These are phyloP conservation scores for Dryomyza anilis DNA, from an alignment of 2,888 invertebrate species.

Conservation along the genomic window DNA sequence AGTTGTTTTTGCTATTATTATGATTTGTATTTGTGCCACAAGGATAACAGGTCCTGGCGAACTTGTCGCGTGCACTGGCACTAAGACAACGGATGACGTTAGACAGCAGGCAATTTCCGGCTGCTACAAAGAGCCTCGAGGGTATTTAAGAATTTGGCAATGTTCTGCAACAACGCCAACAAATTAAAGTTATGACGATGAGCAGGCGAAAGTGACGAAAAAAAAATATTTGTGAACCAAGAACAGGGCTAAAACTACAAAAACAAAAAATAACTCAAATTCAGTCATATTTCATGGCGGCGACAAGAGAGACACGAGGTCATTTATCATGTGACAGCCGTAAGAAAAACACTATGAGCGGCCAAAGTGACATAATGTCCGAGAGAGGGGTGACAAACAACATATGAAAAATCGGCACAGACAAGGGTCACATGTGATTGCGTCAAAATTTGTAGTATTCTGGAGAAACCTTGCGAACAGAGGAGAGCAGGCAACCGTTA, in stretches of 20 bases:
- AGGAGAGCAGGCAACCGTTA: slow-evolving; percentile 8
- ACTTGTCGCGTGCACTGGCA: slow-evolving; percentile 47
- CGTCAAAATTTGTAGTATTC: too few species aligned
- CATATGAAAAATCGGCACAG: slow-evolving; percentile 22
- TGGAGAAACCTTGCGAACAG: neutral
- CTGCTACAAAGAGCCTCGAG: slow-evolving; percentile 36
- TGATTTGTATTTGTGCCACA: neutral
- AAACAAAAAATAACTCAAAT: too few species aligned
- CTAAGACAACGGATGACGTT: slow-evolving; percentile 29
- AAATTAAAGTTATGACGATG: slow-evolving; percentile 27
- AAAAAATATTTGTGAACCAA: slow-evolving; percentile 19
- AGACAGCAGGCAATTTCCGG: slow-evolving; percentile 39
- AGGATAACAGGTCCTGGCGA: slow-evolving; percentile 6
- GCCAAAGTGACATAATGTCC: slow-evolving; percentile 34
- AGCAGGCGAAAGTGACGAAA: slow-evolving; percentile 26
- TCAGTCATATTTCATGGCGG: slow-evolving; percentile 42
- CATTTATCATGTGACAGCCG: slow-evolving; percentile 45
- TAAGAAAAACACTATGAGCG: slow-evolving; percentile 29
- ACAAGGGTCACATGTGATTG: slow-evolving; percentile 6
- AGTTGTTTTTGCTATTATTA: slow-evolving; percentile 16
- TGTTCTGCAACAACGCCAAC: slow-evolving; percentile 36
- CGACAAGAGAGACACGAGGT: slow-evolving; percentile 37
- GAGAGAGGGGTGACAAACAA: slow-evolving; percentile 15
- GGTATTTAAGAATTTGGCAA: slow-evolving; percentile 42
- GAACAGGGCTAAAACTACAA: slow-evolving; percentile 12